Evolutionary conservation across 2,888 invertebrate genomes (phyloP).

Genomic region (Apamea crenata): DNA sequence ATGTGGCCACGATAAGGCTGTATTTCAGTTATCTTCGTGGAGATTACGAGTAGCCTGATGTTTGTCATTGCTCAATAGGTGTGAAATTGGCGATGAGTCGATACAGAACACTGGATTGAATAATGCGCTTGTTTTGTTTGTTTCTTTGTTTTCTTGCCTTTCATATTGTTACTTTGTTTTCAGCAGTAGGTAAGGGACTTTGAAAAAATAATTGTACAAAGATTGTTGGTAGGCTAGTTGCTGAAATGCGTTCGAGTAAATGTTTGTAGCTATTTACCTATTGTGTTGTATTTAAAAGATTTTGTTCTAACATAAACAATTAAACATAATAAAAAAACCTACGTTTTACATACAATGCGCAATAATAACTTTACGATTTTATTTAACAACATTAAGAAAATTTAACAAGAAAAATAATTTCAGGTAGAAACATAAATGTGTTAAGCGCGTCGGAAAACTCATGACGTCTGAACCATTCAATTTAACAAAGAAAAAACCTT

Average conservation of each 20-base stretch:
- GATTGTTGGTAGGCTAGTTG: not conserved
- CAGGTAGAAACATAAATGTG: not conserved
- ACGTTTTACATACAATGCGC: conserved; percentile 45
- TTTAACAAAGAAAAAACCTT: conserved; percentile 27
- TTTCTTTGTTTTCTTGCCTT: conserved; percentile 50
- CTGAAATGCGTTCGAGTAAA: not conserved
- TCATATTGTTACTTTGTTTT: conserved; percentile 17
- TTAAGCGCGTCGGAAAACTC: conserved; percentile 13
- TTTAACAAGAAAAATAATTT: not conserved
- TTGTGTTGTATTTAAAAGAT: not conserved
- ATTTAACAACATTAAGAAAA: not conserved
- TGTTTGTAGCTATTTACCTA: not conserved
- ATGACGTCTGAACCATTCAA: conserved; percentile 42
- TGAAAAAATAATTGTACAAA: not conserved
- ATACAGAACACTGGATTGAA: conserved; percentile 76
- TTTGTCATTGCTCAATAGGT: conserved; percentile 80
- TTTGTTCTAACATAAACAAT: not conserved
- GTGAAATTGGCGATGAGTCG: conserved; percentile 81
- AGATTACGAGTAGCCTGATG: conserved; percentile 66
- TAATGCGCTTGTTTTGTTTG: conserved; percentile 71
- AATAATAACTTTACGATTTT: conserved; percentile 19
- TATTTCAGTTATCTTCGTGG: conserved; percentile 59
- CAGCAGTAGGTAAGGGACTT: not conserved
- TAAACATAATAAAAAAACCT: not conserved
- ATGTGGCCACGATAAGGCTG: conserved; percentile 53